Base-by-base conservation (phyloP, 64 coral and sea anemone species). In the Pachyseris speciosa region DNA sequence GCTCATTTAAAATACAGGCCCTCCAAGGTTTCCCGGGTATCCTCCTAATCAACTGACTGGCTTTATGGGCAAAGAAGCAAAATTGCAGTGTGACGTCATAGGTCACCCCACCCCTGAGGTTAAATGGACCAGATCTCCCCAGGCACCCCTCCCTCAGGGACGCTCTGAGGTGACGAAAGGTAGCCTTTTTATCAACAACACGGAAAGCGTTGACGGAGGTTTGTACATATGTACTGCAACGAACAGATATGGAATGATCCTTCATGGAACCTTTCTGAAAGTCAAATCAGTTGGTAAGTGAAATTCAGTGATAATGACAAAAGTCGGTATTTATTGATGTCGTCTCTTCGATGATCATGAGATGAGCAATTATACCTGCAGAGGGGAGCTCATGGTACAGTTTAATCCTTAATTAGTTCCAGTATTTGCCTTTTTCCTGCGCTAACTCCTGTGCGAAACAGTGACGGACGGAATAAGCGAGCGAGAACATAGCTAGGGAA, bases 91-190 rank as follows among this genome's bases (percentile, higher is more conserved):
- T 22, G 63, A 86, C 7, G 17, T 64, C 9, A 44, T 76, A 9
- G 81, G 80, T 38, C 63, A 77, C 71, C 90, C 90, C 24, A 65
- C 48, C 28, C 69, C 90, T 6, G 64, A 29, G 0, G 81, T 92
- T 12, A 65, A 60, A 22, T 92, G 90, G 90, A 64, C 27, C 28
- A 60, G 90, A 58, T 92, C 81, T 11, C 90, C 90, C 59, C 40
- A 72, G 41, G 9, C 64, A 7, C 81, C 80, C 7, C 31, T 92
- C 16, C 90, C 90, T 26, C 32, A 20, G 19, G 55, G 19, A 50
- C 80, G 90, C 17, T 59, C 47, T 84, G 69, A 50, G 26, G 25
- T 64, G 4, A 40, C 19, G 51, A 39, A 67, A 16, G 29, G 63
- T 4, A 27, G 90, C 19, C 19, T 92, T 64, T 52, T 6, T 45